Evolutionary conservation across 2,113 vertebrate species (phyloP).

Genomic region (Campylomormyrus numenius): DNA sequence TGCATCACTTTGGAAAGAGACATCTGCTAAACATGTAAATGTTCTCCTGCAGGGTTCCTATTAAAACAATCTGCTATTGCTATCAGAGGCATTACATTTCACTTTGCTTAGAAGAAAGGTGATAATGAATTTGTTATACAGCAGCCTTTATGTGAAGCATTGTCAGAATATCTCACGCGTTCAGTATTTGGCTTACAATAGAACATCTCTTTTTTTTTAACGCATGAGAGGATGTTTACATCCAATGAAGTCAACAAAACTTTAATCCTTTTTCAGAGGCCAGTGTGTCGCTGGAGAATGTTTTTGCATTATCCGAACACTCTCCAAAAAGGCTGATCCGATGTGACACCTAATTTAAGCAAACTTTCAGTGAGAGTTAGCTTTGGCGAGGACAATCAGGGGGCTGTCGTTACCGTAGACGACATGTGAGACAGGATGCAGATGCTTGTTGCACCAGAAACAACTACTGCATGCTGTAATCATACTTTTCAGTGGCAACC

Average conservation of each 20-base stretch:
- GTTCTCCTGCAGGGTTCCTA: neutral
- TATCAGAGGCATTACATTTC: neutral
- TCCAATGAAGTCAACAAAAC: neutral
- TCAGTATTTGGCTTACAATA: neutral
- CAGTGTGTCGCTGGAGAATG: neutral
- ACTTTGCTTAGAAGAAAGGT: neutral
- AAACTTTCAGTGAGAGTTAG: neutral
- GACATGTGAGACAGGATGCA: neutral
- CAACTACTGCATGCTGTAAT: neutral
- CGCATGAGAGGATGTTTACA: neutral
- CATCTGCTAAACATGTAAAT: neutral
- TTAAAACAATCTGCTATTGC: neutral
- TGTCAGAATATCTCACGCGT: neutral
- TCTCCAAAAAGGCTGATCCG: neutral
- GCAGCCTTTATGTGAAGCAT: neutral
- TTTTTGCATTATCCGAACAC: neutral
- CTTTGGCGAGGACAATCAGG: neutral
- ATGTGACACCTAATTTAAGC: conserved; percentile 7
- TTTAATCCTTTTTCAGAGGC: neutral
- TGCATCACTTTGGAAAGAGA: neutral
- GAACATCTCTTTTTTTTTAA: neutral
- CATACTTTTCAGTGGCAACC: neutral
- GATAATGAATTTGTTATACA: neutral
- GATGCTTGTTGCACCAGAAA: neutral
- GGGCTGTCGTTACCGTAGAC: neutral